phyloP scores from a whole-genome alignment of 2,113 vertebrate species.

The Callipepla californica region DNA sequence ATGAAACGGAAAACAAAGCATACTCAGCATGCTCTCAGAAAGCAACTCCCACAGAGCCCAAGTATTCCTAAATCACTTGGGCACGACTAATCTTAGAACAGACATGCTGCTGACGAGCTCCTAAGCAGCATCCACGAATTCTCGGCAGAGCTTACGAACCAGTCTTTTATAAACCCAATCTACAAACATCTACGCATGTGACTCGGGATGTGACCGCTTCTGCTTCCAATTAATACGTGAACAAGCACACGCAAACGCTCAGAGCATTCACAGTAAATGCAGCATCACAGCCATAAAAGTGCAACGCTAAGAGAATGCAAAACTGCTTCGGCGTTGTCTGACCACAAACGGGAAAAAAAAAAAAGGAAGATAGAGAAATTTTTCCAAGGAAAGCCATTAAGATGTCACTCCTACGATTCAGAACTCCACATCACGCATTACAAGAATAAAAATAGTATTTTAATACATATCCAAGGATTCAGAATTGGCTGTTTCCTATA shows the following conservation, averaged over 20 bases:
- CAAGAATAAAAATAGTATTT: constrained; percentile 33
- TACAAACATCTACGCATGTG: background rate
- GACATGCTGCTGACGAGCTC: background rate
- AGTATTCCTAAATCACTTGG: constrained; percentile 24
- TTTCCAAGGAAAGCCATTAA: constrained; percentile 8
- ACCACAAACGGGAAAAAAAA: background rate
- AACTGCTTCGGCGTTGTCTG: background rate
- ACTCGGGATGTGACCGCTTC: background rate
- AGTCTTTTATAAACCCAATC: background rate
- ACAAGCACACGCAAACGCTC: background rate
- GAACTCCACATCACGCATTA: background rate
- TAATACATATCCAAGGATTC: constrained; percentile 12
- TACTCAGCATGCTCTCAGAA: background rate
- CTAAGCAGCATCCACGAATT: background rate
- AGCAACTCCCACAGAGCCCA: constrained; percentile 9
- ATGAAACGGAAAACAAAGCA: constrained; percentile 52
- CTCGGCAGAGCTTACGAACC: constrained; percentile 27
- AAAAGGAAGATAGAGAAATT: background rate
- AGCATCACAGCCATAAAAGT: background rate
- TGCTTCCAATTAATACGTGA: background rate
- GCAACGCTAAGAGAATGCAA: background rate
- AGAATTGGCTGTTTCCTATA: constrained; percentile 10
- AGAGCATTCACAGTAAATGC: background rate
- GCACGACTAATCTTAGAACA: constrained; percentile 44
- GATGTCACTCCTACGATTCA: constrained; percentile 25